A percentile compares a stretch with the other conserved stretches of the same genome.
These are phyloP conservation scores for Rhombomys opimus DNA, from an alignment of 2,113 vertebrate species.

Conservation along the genomic window DNA sequence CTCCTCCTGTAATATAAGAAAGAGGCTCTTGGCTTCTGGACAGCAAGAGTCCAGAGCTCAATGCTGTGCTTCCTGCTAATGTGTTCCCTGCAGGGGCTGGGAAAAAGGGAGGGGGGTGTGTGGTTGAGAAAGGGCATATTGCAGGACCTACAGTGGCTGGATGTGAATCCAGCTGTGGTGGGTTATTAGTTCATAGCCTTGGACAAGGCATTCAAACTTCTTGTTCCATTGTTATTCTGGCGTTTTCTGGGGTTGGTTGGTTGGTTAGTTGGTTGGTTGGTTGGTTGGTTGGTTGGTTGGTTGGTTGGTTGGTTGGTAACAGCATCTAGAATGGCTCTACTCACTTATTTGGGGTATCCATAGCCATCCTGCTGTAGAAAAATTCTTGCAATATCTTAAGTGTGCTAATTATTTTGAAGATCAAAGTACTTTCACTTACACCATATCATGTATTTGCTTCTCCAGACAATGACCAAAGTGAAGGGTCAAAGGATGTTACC, in stretches of 20 bases:
- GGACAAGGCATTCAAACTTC: background rate
- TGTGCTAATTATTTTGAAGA: background rate
- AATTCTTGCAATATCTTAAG: conserved; percentile 6
- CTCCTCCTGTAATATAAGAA: conserved; percentile 83
- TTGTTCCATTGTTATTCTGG: background rate
- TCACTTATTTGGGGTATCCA: background rate
- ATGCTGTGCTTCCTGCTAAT: background rate
- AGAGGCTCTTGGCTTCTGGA: background rate
- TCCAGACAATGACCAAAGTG: background rate
- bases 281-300: too few relatives aligned
- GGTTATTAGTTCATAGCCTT: background rate
- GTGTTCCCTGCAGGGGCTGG: background rate
- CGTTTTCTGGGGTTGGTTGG: background rate
- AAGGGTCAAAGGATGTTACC: too few relatives aligned
- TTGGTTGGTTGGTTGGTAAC: too few relatives aligned
- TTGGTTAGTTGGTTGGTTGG: too few relatives aligned
- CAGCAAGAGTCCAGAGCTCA: background rate
- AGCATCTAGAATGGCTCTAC: background rate
- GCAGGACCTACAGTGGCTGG: background rate
- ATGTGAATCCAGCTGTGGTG: background rate
- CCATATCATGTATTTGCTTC: background rate
- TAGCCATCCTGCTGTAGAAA: background rate
- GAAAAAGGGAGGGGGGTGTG: too few relatives aligned
- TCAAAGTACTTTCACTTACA: background rate
- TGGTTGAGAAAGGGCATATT: background rate